phyloP scores from a whole-genome alignment of 2,888 invertebrate species.

The Cataglyphis altisquamis region DNA sequence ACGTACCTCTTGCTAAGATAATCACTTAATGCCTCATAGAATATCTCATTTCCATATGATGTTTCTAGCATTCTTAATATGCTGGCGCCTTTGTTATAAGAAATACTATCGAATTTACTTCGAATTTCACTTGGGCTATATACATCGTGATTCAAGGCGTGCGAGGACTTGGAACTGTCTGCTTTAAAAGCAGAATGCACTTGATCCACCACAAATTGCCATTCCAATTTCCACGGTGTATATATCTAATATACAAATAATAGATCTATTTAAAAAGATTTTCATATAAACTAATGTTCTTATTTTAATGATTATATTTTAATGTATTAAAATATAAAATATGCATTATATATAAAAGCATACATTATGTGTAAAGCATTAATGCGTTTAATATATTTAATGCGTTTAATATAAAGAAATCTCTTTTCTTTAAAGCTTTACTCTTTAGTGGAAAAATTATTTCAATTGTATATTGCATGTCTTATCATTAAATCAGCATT shows the following conservation, averaged over 20 bases:
- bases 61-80: conserved; percentile 91
- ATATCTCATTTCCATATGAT: conserved; percentile 87
- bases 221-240: conserved; percentile 87
- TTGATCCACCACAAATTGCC: conserved; percentile 91
- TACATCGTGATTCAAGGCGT: conserved; percentile 88
- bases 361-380: neutral
- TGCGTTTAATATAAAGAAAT: neutral
- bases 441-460: neutral
- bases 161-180: conserved; percentile 88
- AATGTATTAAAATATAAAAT: neutral
- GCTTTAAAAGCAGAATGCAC: conserved; percentile 89
- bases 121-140: conserved; percentile 88
- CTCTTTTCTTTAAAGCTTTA: neutral
- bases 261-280: neutral
- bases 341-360: neutral
- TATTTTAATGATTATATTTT: conserved; percentile 6
- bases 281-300: neutral
- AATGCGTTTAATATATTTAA: neutral
- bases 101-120: conserved; percentile 89
- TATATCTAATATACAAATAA: conserved; percentile 87
- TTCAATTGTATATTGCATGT: neutral
- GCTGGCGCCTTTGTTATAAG: conserved; percentile 90
- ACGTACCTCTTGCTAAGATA: conserved; percentile 88
- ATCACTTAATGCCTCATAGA: conserved; percentile 87
- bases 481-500: neutral